A percentile compares a stretch with the other conserved stretches of the same genome.
phyloP scores from a whole-genome alignment of 2,113 vertebrate species.

The Centropus bengalensis region DNA sequence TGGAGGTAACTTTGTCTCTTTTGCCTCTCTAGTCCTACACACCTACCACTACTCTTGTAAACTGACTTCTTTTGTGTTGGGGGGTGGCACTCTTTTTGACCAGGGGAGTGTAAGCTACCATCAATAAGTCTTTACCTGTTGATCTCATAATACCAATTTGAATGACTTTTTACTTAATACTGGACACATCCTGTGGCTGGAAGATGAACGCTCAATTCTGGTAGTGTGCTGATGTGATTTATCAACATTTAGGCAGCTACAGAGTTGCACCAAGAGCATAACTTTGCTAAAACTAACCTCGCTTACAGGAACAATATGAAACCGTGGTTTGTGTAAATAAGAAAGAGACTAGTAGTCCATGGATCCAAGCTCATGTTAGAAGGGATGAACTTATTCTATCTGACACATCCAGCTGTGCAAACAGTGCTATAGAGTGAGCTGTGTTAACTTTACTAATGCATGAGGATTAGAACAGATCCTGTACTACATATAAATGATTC shows the following conservation, averaged over 20 bases:
- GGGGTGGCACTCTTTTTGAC: not conserved
- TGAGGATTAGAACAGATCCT: constrained; percentile 54
- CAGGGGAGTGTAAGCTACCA: not conserved
- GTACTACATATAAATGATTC: constrained; percentile 40
- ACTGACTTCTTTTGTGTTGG: not conserved
- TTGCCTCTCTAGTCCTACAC: not conserved
- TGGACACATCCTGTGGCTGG: constrained; percentile 50
- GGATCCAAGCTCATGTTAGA: constrained; percentile 68
- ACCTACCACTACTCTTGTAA: not conserved
- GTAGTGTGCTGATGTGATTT: constrained; percentile 42
- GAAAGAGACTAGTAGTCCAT: constrained; percentile 32
- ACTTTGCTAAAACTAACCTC: constrained; percentile 53
- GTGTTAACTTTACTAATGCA: constrained; percentile 69
- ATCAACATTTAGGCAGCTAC: constrained; percentile 34
- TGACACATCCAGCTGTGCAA: constrained; percentile 73
- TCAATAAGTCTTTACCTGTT: constrained; percentile 30
- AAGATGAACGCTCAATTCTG: constrained; percentile 54
- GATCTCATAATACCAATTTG: constrained; percentile 19
- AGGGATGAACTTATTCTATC: constrained; percentile 62
- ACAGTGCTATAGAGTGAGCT: constrained; percentile 53
- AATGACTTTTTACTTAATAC: constrained; percentile 60
- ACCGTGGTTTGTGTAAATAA: constrained; percentile 55
- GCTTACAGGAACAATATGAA: constrained; percentile 36
- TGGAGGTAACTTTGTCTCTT: not conserved
- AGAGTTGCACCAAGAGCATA: constrained; percentile 22